phyloP scores from a whole-genome alignment of 2,888 invertebrate species.

The Hypercompe scribonia region DNA sequence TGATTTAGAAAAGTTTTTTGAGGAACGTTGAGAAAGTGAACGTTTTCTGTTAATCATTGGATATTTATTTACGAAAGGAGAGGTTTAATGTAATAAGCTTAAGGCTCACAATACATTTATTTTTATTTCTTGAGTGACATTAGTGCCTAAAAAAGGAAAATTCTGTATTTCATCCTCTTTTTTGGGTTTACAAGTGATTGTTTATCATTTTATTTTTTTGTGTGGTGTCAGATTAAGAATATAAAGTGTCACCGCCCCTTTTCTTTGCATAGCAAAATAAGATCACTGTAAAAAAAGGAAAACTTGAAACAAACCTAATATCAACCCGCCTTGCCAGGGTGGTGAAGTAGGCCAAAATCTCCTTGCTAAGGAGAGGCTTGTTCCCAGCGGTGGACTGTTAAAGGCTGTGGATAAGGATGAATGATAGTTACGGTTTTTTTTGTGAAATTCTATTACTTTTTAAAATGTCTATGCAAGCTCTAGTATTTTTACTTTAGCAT shows the following conservation, averaged over 20 bases:
- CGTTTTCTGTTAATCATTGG: not conserved
- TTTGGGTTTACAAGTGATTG: not conserved
- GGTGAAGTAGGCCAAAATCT: too few relatives aligned
- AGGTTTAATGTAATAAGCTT: not conserved
- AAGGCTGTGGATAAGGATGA: too few relatives aligned
- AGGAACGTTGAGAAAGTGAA: not conserved
- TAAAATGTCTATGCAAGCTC: not conserved
- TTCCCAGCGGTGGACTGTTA: too few relatives aligned
- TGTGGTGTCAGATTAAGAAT: too few relatives aligned
- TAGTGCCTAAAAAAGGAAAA: not conserved
- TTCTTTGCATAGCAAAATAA: too few relatives aligned
- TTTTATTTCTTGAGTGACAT: not conserved
- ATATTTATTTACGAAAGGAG: not conserved
- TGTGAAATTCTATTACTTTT: not conserved
- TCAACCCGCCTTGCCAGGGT: too few relatives aligned
- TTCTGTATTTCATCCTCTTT: not conserved
- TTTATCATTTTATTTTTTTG: too few relatives aligned
- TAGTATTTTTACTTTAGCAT: not conserved
- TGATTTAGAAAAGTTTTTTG: constrained; percentile 43
- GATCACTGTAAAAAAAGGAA: too few relatives aligned
- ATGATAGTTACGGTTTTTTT: not conserved
- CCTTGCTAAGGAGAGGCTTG: too few relatives aligned
- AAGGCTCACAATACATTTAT: not conserved
- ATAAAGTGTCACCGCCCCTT: too few relatives aligned
- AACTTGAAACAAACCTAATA: too few relatives aligned